Percentiles rank a stretch among this genome's conserved stretches.
Conservation (phyloP, 2,888 invertebrate genomes). For the Melangyna quadrimaculata region DNA sequence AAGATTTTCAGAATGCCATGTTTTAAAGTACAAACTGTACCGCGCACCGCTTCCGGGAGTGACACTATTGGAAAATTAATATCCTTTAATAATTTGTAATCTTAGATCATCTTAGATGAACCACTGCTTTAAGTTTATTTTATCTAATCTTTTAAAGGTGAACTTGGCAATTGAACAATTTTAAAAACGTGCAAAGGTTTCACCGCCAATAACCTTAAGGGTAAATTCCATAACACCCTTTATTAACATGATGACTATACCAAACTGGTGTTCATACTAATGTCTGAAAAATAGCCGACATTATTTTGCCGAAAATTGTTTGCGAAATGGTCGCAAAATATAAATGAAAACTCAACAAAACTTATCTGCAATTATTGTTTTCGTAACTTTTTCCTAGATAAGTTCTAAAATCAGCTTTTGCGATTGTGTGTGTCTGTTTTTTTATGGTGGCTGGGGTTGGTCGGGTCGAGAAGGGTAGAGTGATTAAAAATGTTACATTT, state of each 20-base stretch:
- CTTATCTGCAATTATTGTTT: constrained; percentile 50
- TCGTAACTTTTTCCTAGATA: constrained; percentile 35
- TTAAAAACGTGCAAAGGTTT: too few relatives aligned
- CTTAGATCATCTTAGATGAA: too few relatives aligned
- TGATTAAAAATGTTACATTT: constrained; percentile 48
- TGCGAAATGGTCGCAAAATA: constrained; percentile 28
- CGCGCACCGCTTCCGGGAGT: too few relatives aligned
- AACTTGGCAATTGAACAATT: too few relatives aligned
- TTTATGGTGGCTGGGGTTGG: background rate
- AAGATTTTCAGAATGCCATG: too few relatives aligned
- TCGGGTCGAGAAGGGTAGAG: background rate
- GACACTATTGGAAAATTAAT: too few relatives aligned
- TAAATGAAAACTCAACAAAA: constrained; percentile 44
- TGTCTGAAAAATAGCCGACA: background rate
- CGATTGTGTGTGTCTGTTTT: background rate
- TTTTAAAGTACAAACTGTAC: too few relatives aligned
- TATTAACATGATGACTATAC: too few relatives aligned
- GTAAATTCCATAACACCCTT: background rate
- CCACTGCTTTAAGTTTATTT: too few relatives aligned
- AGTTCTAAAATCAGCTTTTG: constrained; percentile 29
- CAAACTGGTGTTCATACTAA: background rate
- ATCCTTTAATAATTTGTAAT: too few relatives aligned
- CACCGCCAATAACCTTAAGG: too few relatives aligned
- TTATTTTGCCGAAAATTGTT: constrained; percentile 17
- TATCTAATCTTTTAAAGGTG: too few relatives aligned